These are phyloP conservation scores for Jaculus jaculus DNA, from an alignment of 2,113 vertebrate species.

Conservation along the genomic window DNA sequence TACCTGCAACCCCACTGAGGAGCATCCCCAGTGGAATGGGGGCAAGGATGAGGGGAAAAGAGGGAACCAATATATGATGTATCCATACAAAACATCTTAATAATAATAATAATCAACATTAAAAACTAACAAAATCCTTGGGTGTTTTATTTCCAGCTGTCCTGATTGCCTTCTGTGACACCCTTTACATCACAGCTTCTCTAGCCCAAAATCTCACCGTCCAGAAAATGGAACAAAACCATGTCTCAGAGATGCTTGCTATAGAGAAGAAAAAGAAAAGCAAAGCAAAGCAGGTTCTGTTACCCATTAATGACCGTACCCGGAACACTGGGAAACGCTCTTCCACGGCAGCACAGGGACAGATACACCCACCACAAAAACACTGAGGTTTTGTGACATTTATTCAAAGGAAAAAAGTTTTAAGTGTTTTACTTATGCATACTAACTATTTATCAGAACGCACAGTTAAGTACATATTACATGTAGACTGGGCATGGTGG, in stretches of 20 bases:
- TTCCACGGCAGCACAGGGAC: not conserved
- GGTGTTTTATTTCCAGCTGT: not conserved
- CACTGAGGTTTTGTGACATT: not conserved
- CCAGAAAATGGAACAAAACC: not conserved
- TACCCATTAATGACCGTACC: not conserved
- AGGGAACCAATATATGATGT: too few species aligned
- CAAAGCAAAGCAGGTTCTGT: not conserved
- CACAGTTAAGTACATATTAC: not conserved
- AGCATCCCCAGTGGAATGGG: too few species aligned
- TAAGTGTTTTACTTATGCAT: not conserved
- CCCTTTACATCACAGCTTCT: not conserved
- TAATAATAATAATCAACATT: too few species aligned
- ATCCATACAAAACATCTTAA: too few species aligned
- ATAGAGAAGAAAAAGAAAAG: not conserved
- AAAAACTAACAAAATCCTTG: not conserved
- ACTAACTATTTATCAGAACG: not conserved
- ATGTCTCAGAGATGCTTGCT: not conserved
- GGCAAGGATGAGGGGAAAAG: too few species aligned
- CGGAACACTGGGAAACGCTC: not conserved
- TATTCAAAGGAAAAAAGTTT: not conserved
- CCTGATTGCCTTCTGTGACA: not conserved
- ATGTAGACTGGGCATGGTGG: too few species aligned
- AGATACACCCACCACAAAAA: not conserved
- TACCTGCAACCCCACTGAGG: too few species aligned
- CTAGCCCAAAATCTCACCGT: not conserved